Conservation (phyloP, 1,140 invertebrate genomes). For the Halictus rubicundus region DNA sequence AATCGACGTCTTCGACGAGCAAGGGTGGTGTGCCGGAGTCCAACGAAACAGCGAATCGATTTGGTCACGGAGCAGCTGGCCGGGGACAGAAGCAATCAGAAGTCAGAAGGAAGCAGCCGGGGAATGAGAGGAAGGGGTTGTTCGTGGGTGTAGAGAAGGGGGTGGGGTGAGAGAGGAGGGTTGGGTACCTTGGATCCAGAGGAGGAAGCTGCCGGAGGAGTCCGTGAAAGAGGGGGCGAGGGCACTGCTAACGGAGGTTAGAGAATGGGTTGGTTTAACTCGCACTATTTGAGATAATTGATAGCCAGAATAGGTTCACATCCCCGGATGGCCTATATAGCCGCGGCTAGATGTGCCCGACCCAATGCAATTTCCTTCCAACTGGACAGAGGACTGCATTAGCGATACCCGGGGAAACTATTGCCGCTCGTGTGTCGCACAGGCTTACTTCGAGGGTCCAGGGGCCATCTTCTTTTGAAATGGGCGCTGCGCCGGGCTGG, state of each 20-base stretch:
- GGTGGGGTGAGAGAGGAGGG: not conserved
- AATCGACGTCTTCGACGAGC: slow-evolving; percentile 32
- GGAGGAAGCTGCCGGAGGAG: slow-evolving; percentile 11
- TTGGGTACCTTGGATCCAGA: not conserved
- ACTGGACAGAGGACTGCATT: slow-evolving; percentile 70
- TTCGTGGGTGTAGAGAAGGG: not conserved
- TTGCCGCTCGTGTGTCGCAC: slow-evolving; percentile 15
- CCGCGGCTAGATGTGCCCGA: slow-evolving; percentile 48
- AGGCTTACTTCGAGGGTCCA: slow-evolving; percentile 4
- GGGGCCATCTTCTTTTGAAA: slow-evolving; percentile 47
- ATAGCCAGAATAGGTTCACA: slow-evolving; percentile 66
- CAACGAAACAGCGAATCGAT: slow-evolving; percentile 71
- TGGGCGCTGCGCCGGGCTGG: slow-evolving; percentile 17
- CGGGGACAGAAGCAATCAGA: slow-evolving; percentile 73
- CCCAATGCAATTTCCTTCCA: slow-evolving; percentile 69
- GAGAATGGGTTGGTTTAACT: slow-evolving; percentile 72
- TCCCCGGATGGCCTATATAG: slow-evolving; percentile 49
- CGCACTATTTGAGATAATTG: slow-evolving; percentile 74
- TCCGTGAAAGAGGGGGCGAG: not conserved
- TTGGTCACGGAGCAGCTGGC: slow-evolving; percentile 71
- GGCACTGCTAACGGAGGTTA: slow-evolving; percentile 52
- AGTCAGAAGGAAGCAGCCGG: slow-evolving; percentile 64
- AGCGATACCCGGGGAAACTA: slow-evolving; percentile 55
- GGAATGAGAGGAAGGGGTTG: slow-evolving; percentile 35
- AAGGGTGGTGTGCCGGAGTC: slow-evolving; percentile 60